phyloP scores from a whole-genome alignment of 2,888 invertebrate species.

The Nemapogon koenigi region DNA sequence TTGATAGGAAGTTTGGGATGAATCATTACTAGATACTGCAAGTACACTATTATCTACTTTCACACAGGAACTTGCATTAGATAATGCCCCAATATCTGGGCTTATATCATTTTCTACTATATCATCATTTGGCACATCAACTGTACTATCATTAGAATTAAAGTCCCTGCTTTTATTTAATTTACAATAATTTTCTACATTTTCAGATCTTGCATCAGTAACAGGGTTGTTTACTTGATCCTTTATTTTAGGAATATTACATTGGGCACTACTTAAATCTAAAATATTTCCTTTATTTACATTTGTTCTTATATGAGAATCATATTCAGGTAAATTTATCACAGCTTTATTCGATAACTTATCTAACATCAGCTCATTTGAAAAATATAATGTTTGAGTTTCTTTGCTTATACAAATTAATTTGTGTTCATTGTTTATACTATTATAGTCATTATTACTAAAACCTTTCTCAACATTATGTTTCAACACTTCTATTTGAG shows the following conservation, averaged over 20 bases:
- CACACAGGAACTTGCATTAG: no score
- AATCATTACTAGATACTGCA: background rate
- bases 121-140: constrained; percentile 10
- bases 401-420: constrained; percentile 41
- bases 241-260: constrained; percentile 21
- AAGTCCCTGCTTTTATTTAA: constrained; percentile 57
- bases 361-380: constrained; percentile 26
- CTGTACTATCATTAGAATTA: constrained; percentile 26
- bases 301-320: constrained; percentile 38
- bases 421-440: constrained; percentile 23
- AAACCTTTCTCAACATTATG: constrained; percentile 37
- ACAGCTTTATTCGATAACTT: constrained; percentile 42
- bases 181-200: constrained; percentile 60
- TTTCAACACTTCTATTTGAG: constrained; percentile 39
- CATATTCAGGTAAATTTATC: constrained; percentile 50
- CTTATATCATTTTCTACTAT: constrained; percentile 2
- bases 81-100: no score
- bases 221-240: background rate
- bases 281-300: constrained; percentile 40
- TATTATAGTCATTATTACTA: constrained; percentile 23
- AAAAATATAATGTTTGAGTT: constrained; percentile 30
- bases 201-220: constrained; percentile 43
- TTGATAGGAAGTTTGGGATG: no score
- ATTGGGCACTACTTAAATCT: constrained; percentile 43
- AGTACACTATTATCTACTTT: background rate